Conservation (phyloP, 2,797 vertebrate genomes). For the Clamator glandarius region DNA sequence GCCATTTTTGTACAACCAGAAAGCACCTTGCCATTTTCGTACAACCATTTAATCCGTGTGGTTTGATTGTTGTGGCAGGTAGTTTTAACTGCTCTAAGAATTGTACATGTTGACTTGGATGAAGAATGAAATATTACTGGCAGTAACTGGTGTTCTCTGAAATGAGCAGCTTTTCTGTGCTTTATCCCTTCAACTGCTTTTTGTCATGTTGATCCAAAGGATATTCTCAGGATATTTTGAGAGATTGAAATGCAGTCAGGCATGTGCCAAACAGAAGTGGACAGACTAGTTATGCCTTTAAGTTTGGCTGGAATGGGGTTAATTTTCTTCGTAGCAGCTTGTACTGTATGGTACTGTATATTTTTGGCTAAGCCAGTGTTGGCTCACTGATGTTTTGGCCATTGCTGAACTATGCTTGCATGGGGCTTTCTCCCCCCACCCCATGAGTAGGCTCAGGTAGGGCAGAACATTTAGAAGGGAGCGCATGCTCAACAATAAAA, state of each 20-base stretch:
- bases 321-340: background rate
- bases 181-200: background rate
- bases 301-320: background rate
- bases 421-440: background rate
- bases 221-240: background rate
- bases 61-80: background rate
- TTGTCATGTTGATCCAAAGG: background rate
- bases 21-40: background rate
- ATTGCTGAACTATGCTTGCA: background rate
- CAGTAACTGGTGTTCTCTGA: background rate
- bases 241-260: background rate
- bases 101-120: background rate
- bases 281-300: background rate
- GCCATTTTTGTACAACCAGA: background rate
- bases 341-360: background rate
- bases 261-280: background rate
- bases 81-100: background rate
- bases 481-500: background rate
- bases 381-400: background rate
- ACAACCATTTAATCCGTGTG: background rate
- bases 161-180: background rate
- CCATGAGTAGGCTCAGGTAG: accelerated
- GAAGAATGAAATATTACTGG: background rate
- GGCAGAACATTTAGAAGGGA: background rate
- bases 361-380: background rate